phyloP scores from a whole-genome alignment of 2,888 invertebrate genomes.

The Aphrophora alni region DNA sequence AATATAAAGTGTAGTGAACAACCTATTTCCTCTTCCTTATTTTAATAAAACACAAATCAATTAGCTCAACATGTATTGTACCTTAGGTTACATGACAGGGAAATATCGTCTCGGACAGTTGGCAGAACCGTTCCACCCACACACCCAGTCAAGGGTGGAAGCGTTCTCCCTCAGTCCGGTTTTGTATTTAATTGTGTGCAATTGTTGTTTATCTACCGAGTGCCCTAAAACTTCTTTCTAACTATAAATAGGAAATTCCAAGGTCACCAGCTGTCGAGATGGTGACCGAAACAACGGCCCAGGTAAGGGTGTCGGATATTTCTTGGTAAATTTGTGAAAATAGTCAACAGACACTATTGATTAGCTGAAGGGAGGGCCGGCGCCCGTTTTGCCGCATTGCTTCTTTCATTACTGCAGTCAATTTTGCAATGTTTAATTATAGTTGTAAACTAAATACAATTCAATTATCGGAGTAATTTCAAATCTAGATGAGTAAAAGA shows the following conservation, averaged over 20 bases:
- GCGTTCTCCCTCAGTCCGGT: slow-evolving; percentile 31
- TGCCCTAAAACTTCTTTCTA: slow-evolving; percentile 3
- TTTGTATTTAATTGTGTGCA: slow-evolving; percentile 39
- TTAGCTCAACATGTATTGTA: not conserved
- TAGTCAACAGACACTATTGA: not conserved
- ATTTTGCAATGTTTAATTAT: not conserved
- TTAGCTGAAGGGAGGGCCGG: not conserved
- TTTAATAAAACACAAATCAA: too few species aligned
- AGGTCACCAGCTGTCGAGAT: slow-evolving; percentile 33
- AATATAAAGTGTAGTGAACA: too few species aligned
- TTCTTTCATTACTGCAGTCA: not conserved
- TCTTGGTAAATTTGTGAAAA: not conserved
- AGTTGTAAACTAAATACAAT: not conserved
- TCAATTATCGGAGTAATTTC: not conserved
- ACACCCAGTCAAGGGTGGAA: slow-evolving; percentile 27
- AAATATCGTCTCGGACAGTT: slow-evolving; percentile 23
- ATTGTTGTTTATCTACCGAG: slow-evolving; percentile 32
- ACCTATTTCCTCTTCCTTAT: too few species aligned
- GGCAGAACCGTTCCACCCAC: slow-evolving; percentile 32
- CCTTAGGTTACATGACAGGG: not conserved
- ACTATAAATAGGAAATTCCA: not conserved
- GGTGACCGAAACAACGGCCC: slow-evolving; percentile 48
- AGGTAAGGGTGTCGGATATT: slow-evolving; percentile 36
- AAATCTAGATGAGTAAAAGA: too few species aligned
- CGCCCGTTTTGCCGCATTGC: not conserved